phyloP scores from a whole-genome alignment of 2,797 vertebrate species.

The Coreius guichenoti region DNA sequence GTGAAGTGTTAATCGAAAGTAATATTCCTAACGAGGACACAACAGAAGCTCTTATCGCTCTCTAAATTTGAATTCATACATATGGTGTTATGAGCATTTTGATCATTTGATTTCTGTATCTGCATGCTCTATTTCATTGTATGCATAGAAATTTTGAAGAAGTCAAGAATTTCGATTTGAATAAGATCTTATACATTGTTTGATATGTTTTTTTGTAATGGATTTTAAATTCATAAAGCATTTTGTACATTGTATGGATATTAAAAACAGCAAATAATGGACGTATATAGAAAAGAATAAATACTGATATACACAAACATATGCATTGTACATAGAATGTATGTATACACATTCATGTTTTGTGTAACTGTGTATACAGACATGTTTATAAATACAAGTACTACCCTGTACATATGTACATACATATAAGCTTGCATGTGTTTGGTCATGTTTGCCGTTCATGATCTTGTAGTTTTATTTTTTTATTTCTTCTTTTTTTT shows the following conservation, averaged over 20 bases:
- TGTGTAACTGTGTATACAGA: constrained; percentile 84
- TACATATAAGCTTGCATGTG: constrained; percentile 94
- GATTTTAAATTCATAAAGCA: constrained; percentile 99
- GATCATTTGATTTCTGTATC: constrained; percentile 86
- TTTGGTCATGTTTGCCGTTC: constrained; percentile 96
- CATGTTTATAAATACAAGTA: constrained; percentile 84
- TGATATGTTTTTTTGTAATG: constrained; percentile 99
- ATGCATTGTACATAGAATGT: constrained; percentile 85
- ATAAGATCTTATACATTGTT: constrained; percentile 99
- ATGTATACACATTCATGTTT: constrained; percentile 84
- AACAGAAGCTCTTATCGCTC: constrained; percentile 82
- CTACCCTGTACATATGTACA: constrained; percentile 85
- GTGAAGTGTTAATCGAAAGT: constrained; percentile 72
- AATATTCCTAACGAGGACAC: constrained; percentile 82
- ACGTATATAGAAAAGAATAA: constrained; percentile 82
- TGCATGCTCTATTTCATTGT: constrained; percentile 99
- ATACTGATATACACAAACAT: constrained; percentile 84
- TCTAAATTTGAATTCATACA: constrained; percentile 98
- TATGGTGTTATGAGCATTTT: constrained; percentile 83
- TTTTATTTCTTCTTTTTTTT: constrained; percentile 75
- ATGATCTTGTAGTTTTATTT: constrained; percentile 93
- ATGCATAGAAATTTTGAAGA: constrained; percentile 99
- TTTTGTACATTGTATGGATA: constrained; percentile 99
- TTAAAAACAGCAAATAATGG: constrained; percentile 87
- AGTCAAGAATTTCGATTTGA: constrained; percentile 98